Conservation (phyloP, 2,888 invertebrate species). For the Petrolisthes manimaculis region DNA sequence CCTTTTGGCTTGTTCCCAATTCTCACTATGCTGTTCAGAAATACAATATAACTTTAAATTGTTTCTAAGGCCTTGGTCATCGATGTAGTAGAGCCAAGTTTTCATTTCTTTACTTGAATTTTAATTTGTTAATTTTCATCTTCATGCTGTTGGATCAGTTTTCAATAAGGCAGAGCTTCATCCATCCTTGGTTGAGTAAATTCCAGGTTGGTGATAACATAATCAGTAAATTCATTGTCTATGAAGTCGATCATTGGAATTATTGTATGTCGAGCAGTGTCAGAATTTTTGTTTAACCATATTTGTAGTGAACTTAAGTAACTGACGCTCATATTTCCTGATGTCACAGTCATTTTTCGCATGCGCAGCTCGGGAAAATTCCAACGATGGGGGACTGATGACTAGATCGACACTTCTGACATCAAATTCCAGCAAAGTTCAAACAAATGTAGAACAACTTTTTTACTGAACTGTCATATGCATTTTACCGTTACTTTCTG, state of each 20-base stretch:
- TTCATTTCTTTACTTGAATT: background rate
- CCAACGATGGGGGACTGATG: background rate
- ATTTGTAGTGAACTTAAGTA: background rate
- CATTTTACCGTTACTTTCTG: background rate
- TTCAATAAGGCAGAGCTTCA: background rate
- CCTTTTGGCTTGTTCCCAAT: conserved; percentile 3
- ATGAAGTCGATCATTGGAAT: background rate
- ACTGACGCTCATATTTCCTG: background rate
- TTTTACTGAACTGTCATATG: background rate
- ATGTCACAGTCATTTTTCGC: background rate
- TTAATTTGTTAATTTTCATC: background rate
- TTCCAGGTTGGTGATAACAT: background rate
- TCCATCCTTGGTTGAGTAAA: background rate
- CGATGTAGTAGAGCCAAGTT: conserved; percentile 6
- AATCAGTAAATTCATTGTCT: background rate
- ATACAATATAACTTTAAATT: conserved; percentile 5
- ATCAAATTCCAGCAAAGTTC: background rate
- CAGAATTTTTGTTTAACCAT: background rate
- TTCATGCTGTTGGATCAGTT: background rate
- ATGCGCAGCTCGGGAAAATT: background rate
- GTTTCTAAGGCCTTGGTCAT: background rate
- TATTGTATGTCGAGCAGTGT: background rate
- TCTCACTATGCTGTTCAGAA: conserved; percentile 11
- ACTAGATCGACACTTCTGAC: background rate
- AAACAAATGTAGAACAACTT: background rate